Evolutionary conservation across 2,888 invertebrate genomes (phyloP), one percentile per base, ranked within the genome.

Genomic region (Epistrophe eligans): DNA sequence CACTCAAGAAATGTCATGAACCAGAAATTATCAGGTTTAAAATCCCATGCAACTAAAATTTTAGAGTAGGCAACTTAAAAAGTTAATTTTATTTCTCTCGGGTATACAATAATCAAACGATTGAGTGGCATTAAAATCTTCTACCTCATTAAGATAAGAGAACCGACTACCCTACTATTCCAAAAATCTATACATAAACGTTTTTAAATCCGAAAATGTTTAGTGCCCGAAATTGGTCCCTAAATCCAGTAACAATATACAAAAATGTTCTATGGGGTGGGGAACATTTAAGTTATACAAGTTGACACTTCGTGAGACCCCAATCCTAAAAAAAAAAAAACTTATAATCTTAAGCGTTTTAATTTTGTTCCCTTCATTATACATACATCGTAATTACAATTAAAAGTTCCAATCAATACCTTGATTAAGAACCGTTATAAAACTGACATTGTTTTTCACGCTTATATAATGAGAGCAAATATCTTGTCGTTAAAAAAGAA

Each of bases 381-480:
- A 40, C 2, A 4, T 40, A 4, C 4, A n/a, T n/a, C 0, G 15
- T 58, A 38, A 58, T 38, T 35, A 58, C 17, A 58, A 58, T 58
- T 58, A 58, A 58, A 58, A 38, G 3, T 58, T 17, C 58, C 35
- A 38, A 58, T 58, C 58, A 38, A 58, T 58, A 19, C 35, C 35
- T 58, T 38, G 58, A 58, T 58, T 38, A 17, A 58, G 17, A 58
- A 45, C 17, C 35, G 58, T 58, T 58, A 58, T 11, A 38, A 58
- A 38, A 38, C 11, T 19, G 17, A 11, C 7, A 11, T 8, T 45
- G 45, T 45, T 64, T 45, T 64, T 28, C 64, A 64, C 45, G 64
- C n/a, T 45, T 32, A 28, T 8, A 64, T 64, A 64, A 64, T 45
- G 7, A 64, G 64, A 64, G 64, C 32, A 64, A 45, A 64, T 48